These are phyloP conservation scores for Neosilurus hyrtlii DNA, from an alignment of 2,797 vertebrate genomes.

Conservation along the genomic window DNA sequence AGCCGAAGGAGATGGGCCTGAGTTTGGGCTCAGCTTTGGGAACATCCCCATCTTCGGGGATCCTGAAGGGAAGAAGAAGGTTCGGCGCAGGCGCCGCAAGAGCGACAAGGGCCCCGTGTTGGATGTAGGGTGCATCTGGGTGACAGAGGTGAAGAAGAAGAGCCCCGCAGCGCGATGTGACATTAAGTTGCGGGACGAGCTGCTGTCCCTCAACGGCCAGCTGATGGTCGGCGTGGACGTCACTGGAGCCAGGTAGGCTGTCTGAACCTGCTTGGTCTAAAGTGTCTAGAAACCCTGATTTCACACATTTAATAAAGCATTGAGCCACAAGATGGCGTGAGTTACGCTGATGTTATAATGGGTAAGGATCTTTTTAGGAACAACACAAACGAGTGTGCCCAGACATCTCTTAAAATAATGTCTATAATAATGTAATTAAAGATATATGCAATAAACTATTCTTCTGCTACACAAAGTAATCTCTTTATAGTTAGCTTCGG, in stretches of 20 bases:
- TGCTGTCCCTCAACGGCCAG: constrained; percentile 92
- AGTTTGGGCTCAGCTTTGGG: constrained; percentile 91
- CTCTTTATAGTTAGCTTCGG: background rate
- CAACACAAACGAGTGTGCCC: background rate
- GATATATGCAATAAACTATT: background rate
- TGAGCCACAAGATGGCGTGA: background rate
- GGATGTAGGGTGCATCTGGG: constrained; percentile 94
- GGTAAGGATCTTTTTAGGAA: background rate
- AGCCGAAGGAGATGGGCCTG: constrained; percentile 68
- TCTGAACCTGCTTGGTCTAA: background rate
- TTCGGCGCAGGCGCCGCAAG: constrained; percentile 77
- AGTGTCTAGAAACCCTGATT: background rate
- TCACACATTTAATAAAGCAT: constrained; percentile 2
- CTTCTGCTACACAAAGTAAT: no score
- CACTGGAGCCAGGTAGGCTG: constrained; percentile 85
- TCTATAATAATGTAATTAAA: background rate
- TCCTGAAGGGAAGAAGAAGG: constrained; percentile 83
- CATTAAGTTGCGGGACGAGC: constrained; percentile 87
- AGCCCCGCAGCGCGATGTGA: constrained; percentile 84
- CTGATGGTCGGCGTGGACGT: constrained; percentile 96
- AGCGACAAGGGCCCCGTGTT: constrained; percentile 82
- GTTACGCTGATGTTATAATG: background rate
- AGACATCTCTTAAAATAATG: background rate
- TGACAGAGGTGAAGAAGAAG: constrained; percentile 90
- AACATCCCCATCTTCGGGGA: constrained; percentile 95